A percentile compares a stretch with the other conserved stretches of the same genome.
These are phyloP conservation scores for Ectobius pallidus DNA, from an alignment of 2,888 invertebrate species.

Conservation along the genomic window DNA sequence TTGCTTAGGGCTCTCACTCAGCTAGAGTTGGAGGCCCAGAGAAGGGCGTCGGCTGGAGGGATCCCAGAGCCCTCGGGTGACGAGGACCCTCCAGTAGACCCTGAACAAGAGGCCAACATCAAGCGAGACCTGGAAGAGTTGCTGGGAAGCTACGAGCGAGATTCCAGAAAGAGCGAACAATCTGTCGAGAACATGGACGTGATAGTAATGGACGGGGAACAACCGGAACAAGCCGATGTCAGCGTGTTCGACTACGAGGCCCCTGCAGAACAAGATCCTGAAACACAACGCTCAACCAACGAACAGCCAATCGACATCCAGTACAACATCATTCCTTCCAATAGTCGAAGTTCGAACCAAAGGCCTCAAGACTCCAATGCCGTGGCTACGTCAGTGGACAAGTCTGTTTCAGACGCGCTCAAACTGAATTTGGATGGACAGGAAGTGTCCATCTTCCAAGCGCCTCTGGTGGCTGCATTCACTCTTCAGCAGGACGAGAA, in stretches of 20 bases:
- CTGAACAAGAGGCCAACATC: conserved; percentile 46
- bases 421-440: conserved; percentile 66
- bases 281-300: background rate
- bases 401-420: too few species aligned
- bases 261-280: background rate
- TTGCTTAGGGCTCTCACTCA: conserved; percentile 77
- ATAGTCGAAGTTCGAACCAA: background rate
- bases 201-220: background rate
- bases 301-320: conserved; percentile 49
- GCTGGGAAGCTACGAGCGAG: conserved; percentile 22
- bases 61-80: conserved; percentile 52
- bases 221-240: background rate
- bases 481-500: conserved; percentile 83
- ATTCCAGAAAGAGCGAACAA: background rate
- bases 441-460: conserved; percentile 66
- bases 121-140: conserved; percentile 28
- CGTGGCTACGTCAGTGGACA: too few species aligned
- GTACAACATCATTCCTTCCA: conserved; percentile 66
- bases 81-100: conserved; percentile 47
- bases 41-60: background rate
- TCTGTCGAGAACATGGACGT: background rate
- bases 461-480: conserved; percentile 83
- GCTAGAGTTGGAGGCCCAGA: conserved; percentile 66
- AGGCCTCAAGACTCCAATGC: too few species aligned
- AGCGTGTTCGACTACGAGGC: conserved; percentile 12